Evolutionary conservation across 2,888 invertebrate species (phyloP).

Genomic region (Hermaeophaga mercurialis): DNA sequence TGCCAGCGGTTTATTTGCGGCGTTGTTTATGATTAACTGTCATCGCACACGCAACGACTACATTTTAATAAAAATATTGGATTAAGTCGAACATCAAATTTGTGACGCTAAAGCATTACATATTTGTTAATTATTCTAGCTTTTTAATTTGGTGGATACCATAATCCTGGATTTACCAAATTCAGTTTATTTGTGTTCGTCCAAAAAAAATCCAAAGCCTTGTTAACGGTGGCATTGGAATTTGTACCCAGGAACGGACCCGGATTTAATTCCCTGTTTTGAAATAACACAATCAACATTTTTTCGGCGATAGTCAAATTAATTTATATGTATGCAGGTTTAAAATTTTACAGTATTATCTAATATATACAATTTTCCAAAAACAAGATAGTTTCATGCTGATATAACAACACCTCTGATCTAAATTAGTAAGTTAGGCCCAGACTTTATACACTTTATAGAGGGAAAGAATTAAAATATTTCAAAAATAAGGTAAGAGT

Average conservation of each 20-base stretch:
- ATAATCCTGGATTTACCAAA: not conserved
- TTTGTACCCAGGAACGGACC: slow-evolving; percentile 6
- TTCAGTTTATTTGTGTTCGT: not conserved
- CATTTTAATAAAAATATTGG: slow-evolving; percentile 28
- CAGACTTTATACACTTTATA: no score
- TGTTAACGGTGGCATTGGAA: slow-evolving; percentile 4
- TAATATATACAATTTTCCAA: no score
- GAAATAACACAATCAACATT: no score
- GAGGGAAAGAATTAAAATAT: no score
- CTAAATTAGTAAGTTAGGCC: no score
- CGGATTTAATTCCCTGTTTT: not conserved
- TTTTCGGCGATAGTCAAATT: no score
- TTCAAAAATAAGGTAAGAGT: no score
- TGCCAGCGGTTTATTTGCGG: slow-evolving; percentile 39
- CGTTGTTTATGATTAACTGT: slow-evolving; percentile 38
- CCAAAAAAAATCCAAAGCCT: not conserved
- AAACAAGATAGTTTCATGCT: no score
- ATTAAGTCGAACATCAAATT: slow-evolving; percentile 16
- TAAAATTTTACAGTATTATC: no score
- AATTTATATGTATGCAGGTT: no score
- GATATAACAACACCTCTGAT: no score
- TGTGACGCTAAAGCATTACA: not conserved
- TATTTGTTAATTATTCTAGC: slow-evolving; percentile 3
- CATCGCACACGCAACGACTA: slow-evolving; percentile 27
- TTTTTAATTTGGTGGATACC: not conserved